Conservation (phyloP, 2,888 invertebrate genomes). For the Ormyrus pomaceus region DNA sequence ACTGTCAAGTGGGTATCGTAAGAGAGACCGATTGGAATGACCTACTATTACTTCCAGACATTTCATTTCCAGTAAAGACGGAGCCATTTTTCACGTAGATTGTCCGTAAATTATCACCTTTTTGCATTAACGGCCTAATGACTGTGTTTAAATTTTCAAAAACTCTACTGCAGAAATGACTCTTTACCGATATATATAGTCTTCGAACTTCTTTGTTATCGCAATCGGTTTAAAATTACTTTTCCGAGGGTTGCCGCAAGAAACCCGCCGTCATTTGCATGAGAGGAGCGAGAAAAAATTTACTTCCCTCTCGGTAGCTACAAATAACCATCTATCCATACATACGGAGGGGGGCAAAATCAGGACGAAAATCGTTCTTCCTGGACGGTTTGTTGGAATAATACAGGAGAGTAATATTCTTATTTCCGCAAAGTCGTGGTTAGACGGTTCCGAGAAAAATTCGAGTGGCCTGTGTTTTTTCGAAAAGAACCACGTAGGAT, state of each 20-base stretch:
- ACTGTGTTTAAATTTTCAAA: too few relatives aligned
- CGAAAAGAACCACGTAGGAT: not conserved
- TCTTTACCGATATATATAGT: too few relatives aligned
- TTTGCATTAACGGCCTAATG: too few relatives aligned
- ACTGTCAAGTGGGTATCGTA: not conserved
- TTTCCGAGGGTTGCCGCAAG: constrained; percentile 5
- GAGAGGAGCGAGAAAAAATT: constrained; percentile 6
- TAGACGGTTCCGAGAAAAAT: not conserved
- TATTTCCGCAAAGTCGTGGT: constrained; percentile 16
- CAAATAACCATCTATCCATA: constrained; percentile 17
- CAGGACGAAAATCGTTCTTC: constrained; percentile 3
- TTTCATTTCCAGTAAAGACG: too few relatives aligned
- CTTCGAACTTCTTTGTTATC: not conserved
- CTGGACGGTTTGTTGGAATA: constrained; percentile 23
- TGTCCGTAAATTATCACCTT: too few relatives aligned
- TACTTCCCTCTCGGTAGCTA: not conserved
- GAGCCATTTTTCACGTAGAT: too few relatives aligned
- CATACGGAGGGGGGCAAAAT: not conserved
- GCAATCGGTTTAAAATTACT: constrained; percentile 33
- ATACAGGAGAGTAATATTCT: constrained; percentile 9
- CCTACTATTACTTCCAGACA: too few relatives aligned
- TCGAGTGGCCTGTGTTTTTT: too few relatives aligned
- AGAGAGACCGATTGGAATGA: constrained; percentile 6
- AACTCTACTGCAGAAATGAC: too few relatives aligned
- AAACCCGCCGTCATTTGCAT: constrained; percentile 41